phyloP scores from a whole-genome alignment of 37 sponge, comb jelly and placozoan genomes.

The Oscarella lobularis region DNA sequence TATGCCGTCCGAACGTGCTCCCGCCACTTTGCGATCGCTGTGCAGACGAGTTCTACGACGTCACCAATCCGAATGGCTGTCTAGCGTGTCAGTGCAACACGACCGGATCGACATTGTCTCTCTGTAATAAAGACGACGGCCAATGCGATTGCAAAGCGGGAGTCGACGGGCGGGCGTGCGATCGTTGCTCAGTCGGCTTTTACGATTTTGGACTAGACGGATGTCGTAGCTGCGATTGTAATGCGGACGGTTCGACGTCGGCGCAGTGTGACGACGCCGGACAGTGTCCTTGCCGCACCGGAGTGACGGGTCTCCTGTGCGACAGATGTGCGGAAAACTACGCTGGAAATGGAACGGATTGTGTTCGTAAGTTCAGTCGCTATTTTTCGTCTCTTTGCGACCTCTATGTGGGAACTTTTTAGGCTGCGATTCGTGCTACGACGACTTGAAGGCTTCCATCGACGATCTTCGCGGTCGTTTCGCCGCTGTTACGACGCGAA shows the following conservation, averaged over 20 bases:
- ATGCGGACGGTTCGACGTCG: neutral
- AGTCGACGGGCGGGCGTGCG: conserved; percentile 1
- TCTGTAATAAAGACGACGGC: conserved; percentile 1
- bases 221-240: neutral
- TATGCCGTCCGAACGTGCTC: conserved; percentile 46
- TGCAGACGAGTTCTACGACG: conserved; percentile 31
- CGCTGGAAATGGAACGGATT: neutral
- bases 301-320: neutral
- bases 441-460: neutral
- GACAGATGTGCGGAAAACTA: neutral
- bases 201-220: neutral
- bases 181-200: neutral
- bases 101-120: neutral
- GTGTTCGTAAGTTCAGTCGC: neutral
- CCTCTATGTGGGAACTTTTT: no score
- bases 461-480: neutral
- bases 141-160: conserved; percentile 11
- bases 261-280: neutral
- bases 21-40: conserved; percentile 66
- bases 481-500: neutral
- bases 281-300: neutral
- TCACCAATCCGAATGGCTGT: conserved; percentile 20
- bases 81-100: conserved; percentile 47
- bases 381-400: no score
- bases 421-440: neutral